Base-by-base conservation (phyloP, 2,797 vertebrate species). In the Discoglossus pictus region DNA sequence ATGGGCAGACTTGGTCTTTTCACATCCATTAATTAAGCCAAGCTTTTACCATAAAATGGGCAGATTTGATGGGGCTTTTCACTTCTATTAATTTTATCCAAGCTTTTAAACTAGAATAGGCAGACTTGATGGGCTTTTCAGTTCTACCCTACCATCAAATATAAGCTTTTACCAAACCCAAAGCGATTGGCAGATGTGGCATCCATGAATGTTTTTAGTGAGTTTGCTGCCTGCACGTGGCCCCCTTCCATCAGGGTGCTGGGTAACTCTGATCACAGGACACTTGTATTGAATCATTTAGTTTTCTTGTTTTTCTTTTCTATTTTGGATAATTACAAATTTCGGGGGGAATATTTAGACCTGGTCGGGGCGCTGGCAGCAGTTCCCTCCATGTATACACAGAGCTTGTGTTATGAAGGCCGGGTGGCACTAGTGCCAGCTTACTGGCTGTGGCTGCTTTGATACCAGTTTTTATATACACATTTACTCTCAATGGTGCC, bases 271-370 rank as follows among this genome's bases (percentile, higher is more conserved):
- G n/a, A 18, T 39, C 39, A 2, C 38, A 44, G 18, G 5, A 8
- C 17, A 16, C 4, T 3, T 54, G 54, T 11, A 42, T 54, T 35
- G 44, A 3, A 52, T 40, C 31, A 39, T 46, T 59, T 59, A 50
- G 43, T 59, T 48, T 56, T 66, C 38, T 63, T 39, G 11, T 67
- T 67, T 31, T 31, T 31, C 8, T 8, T 31, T 31, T 31, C 27
- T 31, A 31, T 31, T 31, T 59, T 21, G 35, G 43, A 59, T 67
- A 58, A 50, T 40, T 59, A 50, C 42, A 59, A 58, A 58, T 58
- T 50, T 42, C n/a, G 9, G 9, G 18, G 34, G 39, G 6, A 16
- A 47, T 47, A 48, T 48, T 58, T 67, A 48, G 50, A 35, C 11
- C 50, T 20, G 50, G 34, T 67, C 36, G 44, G 34, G 53, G 50